Evolutionary conservation across 2,797 vertebrate species (phyloP).

Genomic region (Halcyon badia): DNA sequence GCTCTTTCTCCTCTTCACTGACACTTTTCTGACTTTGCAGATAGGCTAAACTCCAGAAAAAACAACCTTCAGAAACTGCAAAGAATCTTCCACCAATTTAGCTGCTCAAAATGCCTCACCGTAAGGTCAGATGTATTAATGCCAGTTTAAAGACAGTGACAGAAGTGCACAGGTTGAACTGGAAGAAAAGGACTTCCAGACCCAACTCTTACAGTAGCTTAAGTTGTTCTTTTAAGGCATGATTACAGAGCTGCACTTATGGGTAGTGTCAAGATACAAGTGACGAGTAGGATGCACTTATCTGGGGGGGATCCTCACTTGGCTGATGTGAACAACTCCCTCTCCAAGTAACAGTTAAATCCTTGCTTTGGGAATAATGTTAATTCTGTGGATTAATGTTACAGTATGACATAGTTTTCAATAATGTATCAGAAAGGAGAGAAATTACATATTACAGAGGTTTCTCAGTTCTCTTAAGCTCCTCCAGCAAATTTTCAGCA

Average conservation of each 20-base stretch:
- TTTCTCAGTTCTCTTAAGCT: neutral
- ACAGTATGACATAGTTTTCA: neutral
- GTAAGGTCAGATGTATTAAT: neutral
- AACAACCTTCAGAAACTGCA: neutral
- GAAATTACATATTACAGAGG: neutral
- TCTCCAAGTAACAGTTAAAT: neutral
- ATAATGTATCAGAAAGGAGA: neutral
- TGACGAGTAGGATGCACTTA: neutral
- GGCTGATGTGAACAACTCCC: neutral
- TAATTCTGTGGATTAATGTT: neutral
- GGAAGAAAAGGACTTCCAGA: neutral
- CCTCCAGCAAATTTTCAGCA: neutral
- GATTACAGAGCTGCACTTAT: accelerated
- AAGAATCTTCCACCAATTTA: neutral
- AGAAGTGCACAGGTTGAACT: neutral
- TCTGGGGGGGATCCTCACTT: neutral
- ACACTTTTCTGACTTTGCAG: neutral
- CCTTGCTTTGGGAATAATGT: neutral
- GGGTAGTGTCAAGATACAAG: neutral
- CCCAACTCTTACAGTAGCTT: neutral
- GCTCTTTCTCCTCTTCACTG: neutral
- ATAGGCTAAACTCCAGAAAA: neutral
- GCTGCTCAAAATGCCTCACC: neutral
- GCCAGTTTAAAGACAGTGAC: neutral
- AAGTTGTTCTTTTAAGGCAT: neutral